phyloP scores from a whole-genome alignment of 2,113 vertebrate genomes.

The Corvus cornix region DNA sequence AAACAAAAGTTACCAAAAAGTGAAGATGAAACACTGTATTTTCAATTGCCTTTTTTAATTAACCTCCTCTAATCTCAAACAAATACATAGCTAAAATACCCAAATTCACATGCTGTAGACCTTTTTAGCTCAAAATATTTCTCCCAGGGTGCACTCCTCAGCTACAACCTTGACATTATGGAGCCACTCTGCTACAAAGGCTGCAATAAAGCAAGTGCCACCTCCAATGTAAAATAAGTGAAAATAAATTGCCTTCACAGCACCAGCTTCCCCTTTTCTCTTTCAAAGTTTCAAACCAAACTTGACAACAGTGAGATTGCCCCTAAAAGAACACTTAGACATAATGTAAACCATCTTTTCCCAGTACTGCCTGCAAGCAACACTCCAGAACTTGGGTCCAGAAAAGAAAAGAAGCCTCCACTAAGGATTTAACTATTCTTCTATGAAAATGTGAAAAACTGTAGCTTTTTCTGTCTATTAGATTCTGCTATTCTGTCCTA shows the following conservation, averaged over 20 bases:
- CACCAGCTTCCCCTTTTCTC: not conserved
- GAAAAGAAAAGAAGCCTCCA: not conserved
- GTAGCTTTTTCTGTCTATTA: not conserved
- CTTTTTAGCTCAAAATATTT: not conserved
- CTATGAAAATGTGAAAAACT: not conserved
- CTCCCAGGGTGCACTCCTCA: not conserved
- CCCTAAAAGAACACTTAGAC: not conserved
- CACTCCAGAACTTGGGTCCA: not conserved
- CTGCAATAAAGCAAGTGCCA: not conserved
- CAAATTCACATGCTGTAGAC: not conserved
- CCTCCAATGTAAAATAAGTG: not conserved
- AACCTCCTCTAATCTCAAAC: not conserved
- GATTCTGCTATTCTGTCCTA: not conserved
- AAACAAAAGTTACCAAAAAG: not conserved
- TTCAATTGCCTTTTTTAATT: not conserved
- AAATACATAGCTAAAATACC: not conserved
- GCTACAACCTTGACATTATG: not conserved
- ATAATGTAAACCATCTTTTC: not conserved
- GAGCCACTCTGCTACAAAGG: not conserved
- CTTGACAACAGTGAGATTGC: not conserved
- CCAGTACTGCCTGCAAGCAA: not conserved
- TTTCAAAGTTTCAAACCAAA: not conserved
- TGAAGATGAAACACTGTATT: not conserved
- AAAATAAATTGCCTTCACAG: not conserved
- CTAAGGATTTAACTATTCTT: not conserved